These are phyloP conservation scores for Clangula hyemalis DNA, from an alignment of 2,797 vertebrate genomes.

Conservation along the genomic window DNA sequence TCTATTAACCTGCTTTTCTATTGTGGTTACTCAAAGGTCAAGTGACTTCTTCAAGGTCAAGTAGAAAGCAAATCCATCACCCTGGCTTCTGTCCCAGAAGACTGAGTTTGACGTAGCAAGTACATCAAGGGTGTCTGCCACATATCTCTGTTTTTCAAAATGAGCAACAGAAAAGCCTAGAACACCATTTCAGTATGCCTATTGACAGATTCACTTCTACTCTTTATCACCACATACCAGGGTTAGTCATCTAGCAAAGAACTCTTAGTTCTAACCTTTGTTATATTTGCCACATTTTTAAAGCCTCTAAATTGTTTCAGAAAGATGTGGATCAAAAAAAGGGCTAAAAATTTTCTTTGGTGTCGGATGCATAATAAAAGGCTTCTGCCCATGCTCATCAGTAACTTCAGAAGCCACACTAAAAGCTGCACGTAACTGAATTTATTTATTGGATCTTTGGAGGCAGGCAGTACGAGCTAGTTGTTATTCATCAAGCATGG, in stretches of 20 bases:
- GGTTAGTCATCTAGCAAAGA: background rate
- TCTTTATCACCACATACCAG: background rate
- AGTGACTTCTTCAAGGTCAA: constrained; percentile 19
- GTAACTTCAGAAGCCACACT: background rate
- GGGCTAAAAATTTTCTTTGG: background rate
- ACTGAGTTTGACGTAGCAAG: background rate
- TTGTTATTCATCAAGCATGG: background rate
- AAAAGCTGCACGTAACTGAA: background rate
- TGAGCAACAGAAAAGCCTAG: background rate
- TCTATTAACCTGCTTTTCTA: constrained; percentile 3
- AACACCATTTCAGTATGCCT: background rate
- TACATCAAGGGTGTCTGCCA: background rate
- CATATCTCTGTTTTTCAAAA: background rate
- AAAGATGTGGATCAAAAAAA: background rate
- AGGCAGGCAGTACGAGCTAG: background rate
- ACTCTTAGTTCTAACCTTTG: background rate
- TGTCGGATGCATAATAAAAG: background rate
- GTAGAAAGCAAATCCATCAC: background rate
- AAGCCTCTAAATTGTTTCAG: background rate
- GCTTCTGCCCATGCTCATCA: background rate
- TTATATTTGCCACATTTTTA: background rate
- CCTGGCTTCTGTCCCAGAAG: background rate
- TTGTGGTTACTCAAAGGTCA: background rate
- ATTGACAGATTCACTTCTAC: background rate
- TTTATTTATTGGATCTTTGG: background rate